phyloP scores from a whole-genome alignment of 1,140 invertebrate species.

The Drosophila elegans region DNA sequence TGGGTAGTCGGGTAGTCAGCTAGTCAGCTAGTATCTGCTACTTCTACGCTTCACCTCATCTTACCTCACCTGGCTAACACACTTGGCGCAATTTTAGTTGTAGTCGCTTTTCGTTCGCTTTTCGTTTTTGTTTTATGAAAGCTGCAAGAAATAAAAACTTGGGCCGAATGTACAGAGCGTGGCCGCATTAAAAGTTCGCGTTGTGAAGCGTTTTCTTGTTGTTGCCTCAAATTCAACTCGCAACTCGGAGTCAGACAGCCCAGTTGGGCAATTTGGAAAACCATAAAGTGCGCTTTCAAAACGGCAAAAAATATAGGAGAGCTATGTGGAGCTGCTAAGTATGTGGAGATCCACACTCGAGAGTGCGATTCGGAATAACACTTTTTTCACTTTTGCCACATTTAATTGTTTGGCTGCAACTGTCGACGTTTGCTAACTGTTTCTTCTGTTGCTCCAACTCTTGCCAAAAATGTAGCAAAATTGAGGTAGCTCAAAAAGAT shows the following conservation, averaged over 20 bases:
- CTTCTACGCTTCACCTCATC: conserved; percentile 40
- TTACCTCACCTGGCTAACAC: conserved; percentile 35
- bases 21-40: neutral
- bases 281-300: conserved; percentile 79
- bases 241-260: conserved; percentile 34
- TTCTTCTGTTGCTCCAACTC: conserved; percentile 54
- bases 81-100: conserved; percentile 39
- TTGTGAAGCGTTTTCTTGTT: conserved; percentile 47
- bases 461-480: conserved; percentile 45
- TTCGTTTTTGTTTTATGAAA: conserved; percentile 55
- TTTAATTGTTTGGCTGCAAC: conserved; percentile 74
- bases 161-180: conserved; percentile 49
- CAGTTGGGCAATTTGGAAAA: conserved; percentile 70
- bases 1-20: neutral
- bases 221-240: conserved; percentile 47
- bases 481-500: conserved; percentile 32
- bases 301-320: conserved; percentile 51
- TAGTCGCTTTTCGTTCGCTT: conserved; percentile 42
- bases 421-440: conserved; percentile 34
- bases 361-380: conserved; percentile 65
- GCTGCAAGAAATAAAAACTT: conserved; percentile 55
- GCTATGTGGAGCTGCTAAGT: conserved; percentile 13
- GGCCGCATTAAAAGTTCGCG: conserved; percentile 66
- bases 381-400: conserved; percentile 79
- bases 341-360: conserved; percentile 29